Evolutionary conservation across 1,140 invertebrate genomes (phyloP), one percentile per base, ranked within the genome.

Genomic region (Macrocentrus cingulum): DNA sequence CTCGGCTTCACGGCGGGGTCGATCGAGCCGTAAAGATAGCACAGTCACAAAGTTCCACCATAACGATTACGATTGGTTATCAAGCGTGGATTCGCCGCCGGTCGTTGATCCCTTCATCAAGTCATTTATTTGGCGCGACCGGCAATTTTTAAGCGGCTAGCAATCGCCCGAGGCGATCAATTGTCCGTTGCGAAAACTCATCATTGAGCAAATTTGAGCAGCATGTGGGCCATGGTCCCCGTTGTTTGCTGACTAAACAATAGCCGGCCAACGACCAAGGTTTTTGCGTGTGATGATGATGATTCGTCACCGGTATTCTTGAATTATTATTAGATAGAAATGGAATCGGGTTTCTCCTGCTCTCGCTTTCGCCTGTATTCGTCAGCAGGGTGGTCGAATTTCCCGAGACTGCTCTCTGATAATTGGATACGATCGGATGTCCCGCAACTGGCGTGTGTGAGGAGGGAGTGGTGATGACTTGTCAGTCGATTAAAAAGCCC

Each of bases 21-120:
- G 64, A 66, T 69, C 48, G 23, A 61, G 53, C 48, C 55, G 64
- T 61, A 62, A 67, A 69, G 67, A 67, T 67, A 67, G 13, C 23
- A 36, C n/a, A 46, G 62, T 60, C 50, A 18, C 18, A 52, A 44
- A 58, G 46, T 56, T 41, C 46, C 48, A 41, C 46, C 16, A 41
- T 60, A 60, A 65, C 58, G 66, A 68, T 68, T 51, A 56, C 59
- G 61, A 62, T 58, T 67, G 23, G 56, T 60, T 66, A 55, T 61
- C 60, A 41, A 29, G 25, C 46, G 11, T 20, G 29, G 37, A 18
- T 36, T 51, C 25, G 11, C 37, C 11, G 3, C 7, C 48, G 51
- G 51, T 54, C 51, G 44, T 41, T 54, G 51, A 54, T 54, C 51
- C 36, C 39, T 45, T 1, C 44, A 23, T 9, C 19, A 22, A 11